A percentile compares a stretch with the other conserved stretches of the same genome.
phyloP scores from a whole-genome alignment of 2,888 invertebrate genomes.

The Tuberolachnus salignus region DNA sequence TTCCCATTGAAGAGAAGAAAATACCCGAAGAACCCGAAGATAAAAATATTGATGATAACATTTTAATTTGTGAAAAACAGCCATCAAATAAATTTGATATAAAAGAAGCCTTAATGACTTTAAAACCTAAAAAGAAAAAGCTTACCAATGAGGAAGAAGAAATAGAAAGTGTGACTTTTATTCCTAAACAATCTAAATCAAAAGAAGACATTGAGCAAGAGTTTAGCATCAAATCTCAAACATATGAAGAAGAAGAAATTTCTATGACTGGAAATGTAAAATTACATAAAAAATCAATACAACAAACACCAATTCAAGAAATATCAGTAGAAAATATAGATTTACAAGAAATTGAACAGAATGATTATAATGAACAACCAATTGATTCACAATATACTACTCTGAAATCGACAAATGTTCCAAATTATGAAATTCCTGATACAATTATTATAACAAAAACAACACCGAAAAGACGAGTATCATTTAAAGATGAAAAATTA shows the following conservation, averaged over 20 bases:
- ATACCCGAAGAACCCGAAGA: not conserved
- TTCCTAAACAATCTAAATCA: conserved; percentile 66
- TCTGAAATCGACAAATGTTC: no score
- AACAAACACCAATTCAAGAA: not conserved
- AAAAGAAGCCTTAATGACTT: conserved; percentile 10
- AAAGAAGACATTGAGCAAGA: conserved; percentile 89
- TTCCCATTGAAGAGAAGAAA: no score
- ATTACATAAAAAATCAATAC: conserved; percentile 69
- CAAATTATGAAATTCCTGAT: no score
- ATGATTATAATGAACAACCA: no score
- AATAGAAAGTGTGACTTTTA: conserved; percentile 76
- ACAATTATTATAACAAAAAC: no score
- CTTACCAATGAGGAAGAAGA: conserved; percentile 76
- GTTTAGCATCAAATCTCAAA: conserved; percentile 83
- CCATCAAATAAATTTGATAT: not conserved
- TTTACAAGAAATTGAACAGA: conserved; percentile 60
- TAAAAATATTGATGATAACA: not conserved
- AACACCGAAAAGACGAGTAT: not conserved
- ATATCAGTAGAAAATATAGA: not conserved
- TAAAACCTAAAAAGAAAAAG: conserved; percentile 62
- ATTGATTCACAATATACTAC: no score
- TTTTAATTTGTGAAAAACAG: no score
- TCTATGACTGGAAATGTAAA: conserved; percentile 84
- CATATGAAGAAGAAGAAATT: conserved; percentile 86
- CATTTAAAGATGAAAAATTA: not conserved